A percentile compares a stretch with the other conserved stretches of the same genome.
Conservation (phyloP, 2,888 invertebrate genomes). For the Apodemia mormo region DNA sequence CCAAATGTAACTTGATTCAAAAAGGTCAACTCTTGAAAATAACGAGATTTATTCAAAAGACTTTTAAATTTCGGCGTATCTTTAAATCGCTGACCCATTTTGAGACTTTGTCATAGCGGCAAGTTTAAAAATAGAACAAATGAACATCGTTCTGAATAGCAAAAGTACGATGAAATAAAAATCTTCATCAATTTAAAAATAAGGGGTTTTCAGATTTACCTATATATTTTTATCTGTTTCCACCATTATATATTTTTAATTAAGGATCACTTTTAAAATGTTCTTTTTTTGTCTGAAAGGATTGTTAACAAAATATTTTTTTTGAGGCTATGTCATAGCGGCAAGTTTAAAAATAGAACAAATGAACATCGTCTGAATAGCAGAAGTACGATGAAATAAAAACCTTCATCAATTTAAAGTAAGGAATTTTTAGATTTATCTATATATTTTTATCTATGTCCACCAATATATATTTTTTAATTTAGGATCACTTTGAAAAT, state of each 20-base stretch:
- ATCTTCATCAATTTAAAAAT: neutral
- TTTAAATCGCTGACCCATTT: conserved; percentile 10
- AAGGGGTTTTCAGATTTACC: no score
- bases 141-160: neutral
- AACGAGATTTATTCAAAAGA: conserved; percentile 10
- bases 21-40: conserved; percentile 7
- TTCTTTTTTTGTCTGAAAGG: no score
- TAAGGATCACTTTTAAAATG: no score
- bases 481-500: no score
- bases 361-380: neutral
- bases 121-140: conserved; percentile 2
- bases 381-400: neutral
- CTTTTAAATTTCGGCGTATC: conserved; percentile 8
- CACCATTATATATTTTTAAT: no score
- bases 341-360: neutral
- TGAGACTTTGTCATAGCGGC: conserved; percentile 1
- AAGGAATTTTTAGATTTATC: no score
- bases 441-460: no score
- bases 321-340: neutral
- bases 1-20: neutral
- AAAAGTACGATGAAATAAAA: neutral
- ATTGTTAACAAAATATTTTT: no score
- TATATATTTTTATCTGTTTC: no score
- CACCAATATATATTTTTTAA: no score
- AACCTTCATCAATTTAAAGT: neutral